Percentiles rank a stretch among this genome's conserved stretches.
Evolutionary conservation across 1,140 invertebrate genomes (phyloP).

Genomic region (Tetragnatha versicolor): DNA sequence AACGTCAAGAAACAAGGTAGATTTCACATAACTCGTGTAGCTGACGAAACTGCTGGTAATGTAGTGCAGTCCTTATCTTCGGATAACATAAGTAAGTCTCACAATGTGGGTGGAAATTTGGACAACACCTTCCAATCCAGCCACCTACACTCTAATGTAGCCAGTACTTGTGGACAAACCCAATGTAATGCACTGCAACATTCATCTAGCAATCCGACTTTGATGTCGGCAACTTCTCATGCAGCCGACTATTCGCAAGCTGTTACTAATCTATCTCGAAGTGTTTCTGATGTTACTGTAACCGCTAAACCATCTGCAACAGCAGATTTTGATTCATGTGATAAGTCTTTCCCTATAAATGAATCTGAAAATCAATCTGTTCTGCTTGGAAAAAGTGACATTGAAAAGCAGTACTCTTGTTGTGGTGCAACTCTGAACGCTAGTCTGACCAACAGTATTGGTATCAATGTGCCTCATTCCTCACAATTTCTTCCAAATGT

Average conservation of each 20-base stretch:
- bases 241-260: background rate
- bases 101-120: background rate
- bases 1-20: conserved; percentile 47
- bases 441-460: too few relatives aligned
- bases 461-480: background rate
- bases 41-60: conserved; percentile 4
- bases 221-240: background rate
- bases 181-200: conserved; percentile 1
- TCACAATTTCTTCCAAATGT: background rate
- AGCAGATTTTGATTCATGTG: too few relatives aligned
- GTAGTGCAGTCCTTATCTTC: background rate
- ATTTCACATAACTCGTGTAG: conserved; percentile 44
- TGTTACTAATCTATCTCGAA: background rate
- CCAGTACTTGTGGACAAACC: too few relatives aligned
- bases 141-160: background rate
- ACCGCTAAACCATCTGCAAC: background rate
- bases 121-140: background rate
- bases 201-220: conserved; percentile 32
- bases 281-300: conserved; percentile 16
- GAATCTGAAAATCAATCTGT: too few relatives aligned
- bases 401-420: too few relatives aligned
- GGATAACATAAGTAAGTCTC: background rate
- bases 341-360: too few relatives aligned
- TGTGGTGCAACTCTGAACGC: too few relatives aligned
- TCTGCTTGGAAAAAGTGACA: too few relatives aligned